Conservation (phyloP, 2,113 vertebrate species). For the Dendropsophus ebraccatus region DNA sequence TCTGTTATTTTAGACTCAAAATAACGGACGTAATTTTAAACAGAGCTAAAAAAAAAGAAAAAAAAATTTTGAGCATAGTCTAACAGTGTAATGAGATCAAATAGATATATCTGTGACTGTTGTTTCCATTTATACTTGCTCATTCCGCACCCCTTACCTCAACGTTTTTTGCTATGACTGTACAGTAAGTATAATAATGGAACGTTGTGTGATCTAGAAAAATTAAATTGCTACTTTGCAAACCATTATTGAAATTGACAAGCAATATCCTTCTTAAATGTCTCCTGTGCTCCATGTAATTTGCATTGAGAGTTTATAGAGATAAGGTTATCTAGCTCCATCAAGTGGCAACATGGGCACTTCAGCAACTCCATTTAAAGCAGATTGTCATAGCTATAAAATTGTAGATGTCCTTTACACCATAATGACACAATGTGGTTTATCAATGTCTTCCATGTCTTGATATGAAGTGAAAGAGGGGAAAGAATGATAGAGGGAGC, state of each 20-base stretch:
- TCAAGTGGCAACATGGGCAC: slow-evolving; percentile 5
- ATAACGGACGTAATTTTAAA: too few relatives aligned
- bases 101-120: neutral
- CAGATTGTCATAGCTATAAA: neutral
- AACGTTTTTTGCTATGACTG: neutral
- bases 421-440: neutral
- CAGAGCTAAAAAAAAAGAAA: too few relatives aligned
- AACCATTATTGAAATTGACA: slow-evolving; percentile 23
- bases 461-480: neutral
- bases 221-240: slow-evolving; percentile 26
- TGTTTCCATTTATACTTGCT: neutral
- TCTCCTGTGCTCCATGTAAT: neutral
- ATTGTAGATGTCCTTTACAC: neutral
- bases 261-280: neutral
- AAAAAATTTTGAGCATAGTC: too few relatives aligned
- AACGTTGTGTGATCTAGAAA: neutral
- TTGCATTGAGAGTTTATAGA: neutral
- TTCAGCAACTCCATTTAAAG: neutral
- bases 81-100: neutral
- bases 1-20: too few relatives aligned
- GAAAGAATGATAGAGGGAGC: neutral
- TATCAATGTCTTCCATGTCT: neutral
- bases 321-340: slow-evolving; percentile 36
- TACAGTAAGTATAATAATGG: neutral
- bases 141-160: neutral